A percentile compares a stretch with the other conserved stretches of the same genome.
phyloP scores from a whole-genome alignment of 2,888 invertebrate genomes.

The Zelleria hepariella region DNA sequence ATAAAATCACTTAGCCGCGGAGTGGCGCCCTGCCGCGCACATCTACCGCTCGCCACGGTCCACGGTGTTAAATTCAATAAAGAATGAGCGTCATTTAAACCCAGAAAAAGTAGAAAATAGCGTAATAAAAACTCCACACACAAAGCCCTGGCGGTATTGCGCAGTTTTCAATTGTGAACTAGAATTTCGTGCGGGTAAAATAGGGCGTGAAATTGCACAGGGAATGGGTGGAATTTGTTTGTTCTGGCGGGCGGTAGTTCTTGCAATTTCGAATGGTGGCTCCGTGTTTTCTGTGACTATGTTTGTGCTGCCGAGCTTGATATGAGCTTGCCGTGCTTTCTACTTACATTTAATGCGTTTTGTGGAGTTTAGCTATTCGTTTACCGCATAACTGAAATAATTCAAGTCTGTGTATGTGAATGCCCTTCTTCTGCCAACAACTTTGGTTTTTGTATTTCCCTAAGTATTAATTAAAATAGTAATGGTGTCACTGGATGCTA shows the following conservation, averaged over 20 bases:
- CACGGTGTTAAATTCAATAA: slow-evolving; percentile 43
- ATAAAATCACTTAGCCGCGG: slow-evolving; percentile 68
- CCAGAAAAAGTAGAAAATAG: slow-evolving; percentile 40
- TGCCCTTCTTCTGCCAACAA: too few species aligned
- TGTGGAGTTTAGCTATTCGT: not conserved
- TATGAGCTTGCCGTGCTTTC: not conserved
- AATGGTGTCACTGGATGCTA: too few species aligned
- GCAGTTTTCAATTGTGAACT: slow-evolving; percentile 50
- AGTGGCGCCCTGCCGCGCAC: slow-evolving; percentile 63
- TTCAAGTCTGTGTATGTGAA: too few species aligned
- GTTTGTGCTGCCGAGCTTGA: not conserved
- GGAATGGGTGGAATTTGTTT: slow-evolving; percentile 60
- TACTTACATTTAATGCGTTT: not conserved
- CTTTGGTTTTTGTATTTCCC: too few species aligned
- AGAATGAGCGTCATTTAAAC: slow-evolving; percentile 48
- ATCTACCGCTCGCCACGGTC: slow-evolving; percentile 42
- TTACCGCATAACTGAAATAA: too few species aligned
- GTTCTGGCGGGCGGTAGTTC: slow-evolving; percentile 16
- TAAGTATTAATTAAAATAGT: too few species aligned
- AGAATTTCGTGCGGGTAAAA: slow-evolving; percentile 57
- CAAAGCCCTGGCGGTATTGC: slow-evolving; percentile 41
- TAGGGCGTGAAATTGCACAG: slow-evolving; percentile 64
- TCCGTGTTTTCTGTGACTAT: not conserved
- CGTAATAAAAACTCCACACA: slow-evolving; percentile 47
- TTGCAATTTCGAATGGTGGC: slow-evolving; percentile 6